These are phyloP conservation scores for Cyclargus thomasi DNA, from an alignment of 1,140 invertebrate genomes.

Conservation along the genomic window DNA sequence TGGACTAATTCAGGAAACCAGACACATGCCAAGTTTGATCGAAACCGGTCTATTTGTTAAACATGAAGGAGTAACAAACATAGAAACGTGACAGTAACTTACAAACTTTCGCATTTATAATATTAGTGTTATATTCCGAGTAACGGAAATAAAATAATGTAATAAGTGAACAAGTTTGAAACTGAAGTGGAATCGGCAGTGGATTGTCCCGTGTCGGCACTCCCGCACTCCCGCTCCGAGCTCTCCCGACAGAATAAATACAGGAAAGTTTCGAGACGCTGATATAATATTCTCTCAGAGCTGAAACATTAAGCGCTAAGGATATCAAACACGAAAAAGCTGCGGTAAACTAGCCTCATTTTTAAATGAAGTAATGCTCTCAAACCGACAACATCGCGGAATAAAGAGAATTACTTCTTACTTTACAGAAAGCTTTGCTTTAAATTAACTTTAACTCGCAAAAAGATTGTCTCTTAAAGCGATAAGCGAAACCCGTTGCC, in stretches of 20 bases:
- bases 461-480: neutral
- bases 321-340: conserved; percentile 20
- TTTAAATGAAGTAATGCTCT: conserved; percentile 3
- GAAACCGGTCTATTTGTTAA: too few relatives aligned
- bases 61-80: too few relatives aligned
- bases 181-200: neutral
- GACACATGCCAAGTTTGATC: too few relatives aligned
- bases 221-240: neutral
- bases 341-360: conserved; percentile 6
- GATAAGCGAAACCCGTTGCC: too few relatives aligned
- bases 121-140: neutral
- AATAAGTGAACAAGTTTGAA: neutral
- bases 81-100: too few relatives aligned
- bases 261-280: neutral
- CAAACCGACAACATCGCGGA: neutral
- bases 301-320: conserved; percentile 22
- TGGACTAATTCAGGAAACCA: too few relatives aligned
- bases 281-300: conserved; percentile 21
- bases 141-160: neutral
- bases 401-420: neutral
- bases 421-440: neutral
- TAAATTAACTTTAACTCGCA: neutral
- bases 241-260: neutral
- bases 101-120: too few relatives aligned
- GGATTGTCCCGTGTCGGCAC: too few relatives aligned